Percentiles rank a stretch among this genome's conserved stretches.
Evolutionary conservation across 2,113 vertebrate genomes (phyloP).

Genomic region (Ramphastos sulfuratus): DNA sequence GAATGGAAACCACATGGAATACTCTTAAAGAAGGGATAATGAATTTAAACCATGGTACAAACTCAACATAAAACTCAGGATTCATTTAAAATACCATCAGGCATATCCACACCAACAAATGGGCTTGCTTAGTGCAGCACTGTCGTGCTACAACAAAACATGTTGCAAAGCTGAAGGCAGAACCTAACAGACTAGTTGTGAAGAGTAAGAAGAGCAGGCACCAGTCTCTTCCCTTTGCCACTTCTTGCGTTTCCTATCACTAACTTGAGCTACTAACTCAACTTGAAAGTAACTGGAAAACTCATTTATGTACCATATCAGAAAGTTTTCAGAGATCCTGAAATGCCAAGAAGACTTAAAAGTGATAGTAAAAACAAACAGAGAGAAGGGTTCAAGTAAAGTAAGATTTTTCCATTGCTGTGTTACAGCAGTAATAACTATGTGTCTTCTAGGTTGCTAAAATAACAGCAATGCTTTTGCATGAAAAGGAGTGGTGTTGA

Average conservation of each 20-base stretch:
- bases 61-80: neutral
- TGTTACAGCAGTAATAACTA: neutral
- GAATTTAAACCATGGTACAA: neutral
- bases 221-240: neutral
- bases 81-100: neutral
- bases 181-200: fast-evolving
- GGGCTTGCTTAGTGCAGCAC: neutral
- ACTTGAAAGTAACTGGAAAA: neutral
- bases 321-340: neutral
- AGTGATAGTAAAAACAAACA: neutral
- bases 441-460: neutral
- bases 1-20: neutral
- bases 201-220: neutral
- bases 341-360: neutral
- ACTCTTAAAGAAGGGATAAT: neutral
- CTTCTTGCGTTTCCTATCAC: neutral
- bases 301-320: neutral
- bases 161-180: neutral
- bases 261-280: neutral
- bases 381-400: neutral
- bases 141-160: neutral
- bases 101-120: neutral
- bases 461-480: neutral
- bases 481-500: neutral
- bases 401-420: neutral